Base-by-base conservation (phyloP, 2,888 invertebrate genomes). In the Gisinianus flammeolus region DNA sequence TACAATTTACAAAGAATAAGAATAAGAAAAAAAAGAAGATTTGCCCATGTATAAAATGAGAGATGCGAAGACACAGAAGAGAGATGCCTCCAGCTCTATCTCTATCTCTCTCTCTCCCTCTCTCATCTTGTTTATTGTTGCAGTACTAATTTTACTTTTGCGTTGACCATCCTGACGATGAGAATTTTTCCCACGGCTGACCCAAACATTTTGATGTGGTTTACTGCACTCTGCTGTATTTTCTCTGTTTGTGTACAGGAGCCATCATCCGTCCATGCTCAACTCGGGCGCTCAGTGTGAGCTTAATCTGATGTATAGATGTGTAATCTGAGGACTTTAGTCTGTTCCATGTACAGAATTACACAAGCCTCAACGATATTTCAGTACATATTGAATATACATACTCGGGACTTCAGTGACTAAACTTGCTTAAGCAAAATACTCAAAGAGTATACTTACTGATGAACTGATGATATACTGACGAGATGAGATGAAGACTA, bases 101-200 rank as follows among this genome's bases (percentile, higher is more conserved):
- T n/a, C n/a, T 24, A n/a, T 24, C 22, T 58, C 58, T 24, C 10
- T 8, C 22, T 56, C 56, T 56, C 4, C n/a, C n/a, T 56, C 6
- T 30, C 22, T 19, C 35, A 10, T n/a, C 33, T 68, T 33, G 24
- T 62, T 64, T 71, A 64, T 64, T 73, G 73, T 64, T 58, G 73
- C 35, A 64, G 31, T 35, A 35, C 62, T 73, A 62, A 73, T 35
- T 62, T 73, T 73, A 58, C n/a, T 62, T 31, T 73, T 58, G 31
- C 33, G 67, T 68, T 68, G 70, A 62, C 73, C 33, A 35, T 62
- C 26, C 62, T 26, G 1, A 16, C 56, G 56, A 19, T 24, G 54
- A 35, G 62, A 73, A 64, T 19, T 73, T 72, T 73, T 73, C 73
- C 73, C 73, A 73, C 73, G 73, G 64, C 62, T 73, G 73, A 73